These are phyloP conservation scores for Cecidostiba fungosa DNA, from an alignment of 2,888 invertebrate species.

Conservation along the genomic window DNA sequence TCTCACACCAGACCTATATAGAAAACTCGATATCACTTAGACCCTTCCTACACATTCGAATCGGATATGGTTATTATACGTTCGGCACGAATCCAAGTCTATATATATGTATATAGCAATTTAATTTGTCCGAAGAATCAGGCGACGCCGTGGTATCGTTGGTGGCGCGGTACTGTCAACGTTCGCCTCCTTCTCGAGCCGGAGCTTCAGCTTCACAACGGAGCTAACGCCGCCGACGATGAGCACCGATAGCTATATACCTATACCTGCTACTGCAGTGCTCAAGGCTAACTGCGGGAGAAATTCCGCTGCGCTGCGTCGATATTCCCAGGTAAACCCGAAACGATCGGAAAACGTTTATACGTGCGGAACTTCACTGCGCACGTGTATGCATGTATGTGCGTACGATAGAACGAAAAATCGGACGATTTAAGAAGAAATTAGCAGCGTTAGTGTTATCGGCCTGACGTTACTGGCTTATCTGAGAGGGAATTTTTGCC, in stretches of 20 bases:
- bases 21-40: constrained; percentile 37
- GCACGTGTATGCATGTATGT: neutral
- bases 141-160: constrained; percentile 86
- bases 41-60: too few species aligned
- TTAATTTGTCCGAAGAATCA: constrained; percentile 81
- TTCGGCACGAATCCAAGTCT: neutral
- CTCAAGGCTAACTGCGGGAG: neutral
- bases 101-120: neutral
- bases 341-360: constrained; percentile 53
- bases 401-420: neutral
- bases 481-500: neutral
- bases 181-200: constrained; percentile 83
- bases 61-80: too few species aligned
- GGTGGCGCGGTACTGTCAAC: constrained; percentile 85
- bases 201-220: constrained; percentile 13
- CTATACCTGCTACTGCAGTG: neutral
- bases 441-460: neutral
- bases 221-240: constrained; percentile 40
- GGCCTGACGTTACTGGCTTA: neutral
- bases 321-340: constrained; percentile 47
- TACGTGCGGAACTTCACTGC: neutral
- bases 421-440: neutral
- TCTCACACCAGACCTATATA: neutral
- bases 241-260: too few species aligned
- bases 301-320: neutral